These are phyloP conservation scores for Ameiurus melas DNA, from an alignment of 2,113 vertebrate species.

Conservation along the genomic window DNA sequence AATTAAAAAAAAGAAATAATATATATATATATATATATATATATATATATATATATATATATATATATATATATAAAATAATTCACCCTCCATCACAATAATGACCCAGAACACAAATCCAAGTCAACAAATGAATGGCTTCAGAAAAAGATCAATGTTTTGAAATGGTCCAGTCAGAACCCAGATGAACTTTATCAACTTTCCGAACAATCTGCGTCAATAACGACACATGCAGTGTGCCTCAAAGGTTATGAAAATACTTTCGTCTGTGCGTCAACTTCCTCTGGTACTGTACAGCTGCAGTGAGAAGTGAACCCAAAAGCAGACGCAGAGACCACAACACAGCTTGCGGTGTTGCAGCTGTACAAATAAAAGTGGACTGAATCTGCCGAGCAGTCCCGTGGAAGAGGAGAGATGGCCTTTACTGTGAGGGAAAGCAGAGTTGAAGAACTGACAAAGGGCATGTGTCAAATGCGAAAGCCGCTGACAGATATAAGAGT, in stretches of 20 bases:
- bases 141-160: too few species aligned
- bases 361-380: background rate
- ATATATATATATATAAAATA: too few species aligned
- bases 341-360: background rate
- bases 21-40: too few species aligned
- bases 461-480: background rate
- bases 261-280: background rate
- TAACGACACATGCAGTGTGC: background rate
- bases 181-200: background rate
- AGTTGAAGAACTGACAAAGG: background rate
- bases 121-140: too few species aligned
- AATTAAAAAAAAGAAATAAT: too few species aligned
- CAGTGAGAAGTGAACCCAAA: background rate
- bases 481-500: background rate
- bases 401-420: background rate
- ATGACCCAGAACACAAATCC: too few species aligned
- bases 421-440: background rate
- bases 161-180: too few species aligned
- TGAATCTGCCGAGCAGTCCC: background rate
- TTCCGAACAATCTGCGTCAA: background rate
- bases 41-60: too few species aligned
- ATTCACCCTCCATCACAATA: too few species aligned
- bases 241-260: background rate
- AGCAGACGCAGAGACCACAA: background rate
- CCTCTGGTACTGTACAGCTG: background rate